Conservation (phyloP, 2,888 invertebrate genomes). For the Eupithecia abbreviata region DNA sequence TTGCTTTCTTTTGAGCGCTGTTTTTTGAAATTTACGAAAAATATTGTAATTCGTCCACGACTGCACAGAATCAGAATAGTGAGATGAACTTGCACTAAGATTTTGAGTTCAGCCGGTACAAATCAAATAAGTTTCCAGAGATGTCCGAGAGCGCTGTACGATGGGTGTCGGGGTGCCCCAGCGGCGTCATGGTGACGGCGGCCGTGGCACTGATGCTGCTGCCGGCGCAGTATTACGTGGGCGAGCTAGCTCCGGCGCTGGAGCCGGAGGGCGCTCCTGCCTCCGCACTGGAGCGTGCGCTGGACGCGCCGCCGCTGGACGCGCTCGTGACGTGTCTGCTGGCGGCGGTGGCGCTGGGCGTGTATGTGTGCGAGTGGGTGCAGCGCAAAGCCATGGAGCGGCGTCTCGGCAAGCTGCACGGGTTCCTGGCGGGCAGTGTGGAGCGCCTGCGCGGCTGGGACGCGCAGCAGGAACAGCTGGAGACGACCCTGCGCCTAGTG, state of each 20-base stretch:
- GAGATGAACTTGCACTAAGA: slow-evolving; percentile 28
- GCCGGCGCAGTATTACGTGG: slow-evolving; percentile 68
- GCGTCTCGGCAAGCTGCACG: slow-evolving; percentile 35
- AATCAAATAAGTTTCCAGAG: slow-evolving; percentile 12
- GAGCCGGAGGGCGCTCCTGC: slow-evolving; percentile 23
- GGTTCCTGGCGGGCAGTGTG: slow-evolving; percentile 57
- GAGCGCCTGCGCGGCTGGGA: slow-evolving; percentile 66
- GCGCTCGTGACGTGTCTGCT: slow-evolving; percentile 58
- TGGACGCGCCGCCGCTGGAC: slow-evolving; percentile 60
- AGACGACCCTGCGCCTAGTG: slow-evolving; percentile 63
- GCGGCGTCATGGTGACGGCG: slow-evolving; percentile 63
- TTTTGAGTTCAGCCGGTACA: slow-evolving; percentile 19
- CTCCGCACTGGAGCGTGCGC: slow-evolving; percentile 30
- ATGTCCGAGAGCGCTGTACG: slow-evolving; percentile 39
- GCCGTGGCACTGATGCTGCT: slow-evolving; percentile 63
- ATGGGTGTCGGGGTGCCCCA: slow-evolving; percentile 67
- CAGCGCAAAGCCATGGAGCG: slow-evolving; percentile 71
- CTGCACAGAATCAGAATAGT: slow-evolving; percentile 8
- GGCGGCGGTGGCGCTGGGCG: slow-evolving; percentile 55
- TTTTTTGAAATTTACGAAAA: neutral
- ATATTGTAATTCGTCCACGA: slow-evolving; percentile 40
- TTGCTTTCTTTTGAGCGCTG: neutral
- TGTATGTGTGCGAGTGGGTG: slow-evolving; percentile 70
- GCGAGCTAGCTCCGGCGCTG: slow-evolving; percentile 52
- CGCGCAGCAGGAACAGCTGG: slow-evolving; percentile 65